Conservation (phyloP, 2,113 vertebrate species). For the Oncorhynchus tshawytscha region DNA sequence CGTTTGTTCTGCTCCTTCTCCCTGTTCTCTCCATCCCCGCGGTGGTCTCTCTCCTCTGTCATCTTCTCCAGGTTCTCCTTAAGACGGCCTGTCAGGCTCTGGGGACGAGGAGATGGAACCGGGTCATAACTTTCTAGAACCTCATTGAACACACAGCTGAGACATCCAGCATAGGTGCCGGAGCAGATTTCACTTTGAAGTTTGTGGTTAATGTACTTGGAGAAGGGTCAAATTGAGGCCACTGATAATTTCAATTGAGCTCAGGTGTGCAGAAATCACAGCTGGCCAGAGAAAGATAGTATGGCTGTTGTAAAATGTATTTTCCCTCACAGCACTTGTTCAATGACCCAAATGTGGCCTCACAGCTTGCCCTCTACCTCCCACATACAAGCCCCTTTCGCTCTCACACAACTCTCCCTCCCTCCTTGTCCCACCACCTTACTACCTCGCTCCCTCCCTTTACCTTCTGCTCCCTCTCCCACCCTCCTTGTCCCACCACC, state of each 20-base stretch:
- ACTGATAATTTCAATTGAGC: neutral
- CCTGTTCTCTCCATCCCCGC: constrained; percentile 79
- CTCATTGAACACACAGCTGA: too few relatives aligned
- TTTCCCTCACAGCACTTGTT: neutral
- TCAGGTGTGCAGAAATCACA: neutral
- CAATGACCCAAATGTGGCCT: neutral
- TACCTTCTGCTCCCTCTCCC: too few relatives aligned
- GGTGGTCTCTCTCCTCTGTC: constrained; percentile 90
- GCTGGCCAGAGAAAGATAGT: neutral
- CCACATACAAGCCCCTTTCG: neutral
- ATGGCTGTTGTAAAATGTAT: neutral
- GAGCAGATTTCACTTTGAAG: neutral
- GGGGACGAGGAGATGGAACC: constrained; percentile 7
- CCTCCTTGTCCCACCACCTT: too few relatives aligned
- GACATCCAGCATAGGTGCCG: neutral
- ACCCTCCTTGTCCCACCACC: too few relatives aligned
- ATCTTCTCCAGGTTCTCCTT: constrained; percentile 97
- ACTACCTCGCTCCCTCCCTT: too few relatives aligned
- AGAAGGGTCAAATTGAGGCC: too few relatives aligned
- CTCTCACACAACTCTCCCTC: neutral
- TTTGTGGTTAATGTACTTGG: neutral
- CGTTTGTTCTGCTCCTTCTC: constrained; percentile 98
- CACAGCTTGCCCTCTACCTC: neutral
- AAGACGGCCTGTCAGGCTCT: constrained; percentile 87
- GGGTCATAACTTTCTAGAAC: neutral